Evolutionary conservation across 1,140 invertebrate species (phyloP), one percentile per base, ranked within the genome.

Genomic region (Metopolophium dirhodum): DNA sequence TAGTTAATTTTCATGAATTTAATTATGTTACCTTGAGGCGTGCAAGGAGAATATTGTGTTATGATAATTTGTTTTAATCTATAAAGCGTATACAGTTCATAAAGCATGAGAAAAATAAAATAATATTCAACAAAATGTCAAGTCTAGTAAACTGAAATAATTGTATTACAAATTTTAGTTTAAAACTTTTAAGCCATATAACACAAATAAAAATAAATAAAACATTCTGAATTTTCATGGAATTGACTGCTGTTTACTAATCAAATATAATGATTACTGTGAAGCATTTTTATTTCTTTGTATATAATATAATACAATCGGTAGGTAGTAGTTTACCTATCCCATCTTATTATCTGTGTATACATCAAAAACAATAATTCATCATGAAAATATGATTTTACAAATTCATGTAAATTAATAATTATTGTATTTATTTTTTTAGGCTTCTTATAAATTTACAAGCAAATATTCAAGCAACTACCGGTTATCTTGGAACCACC

Each of bases 91-190:
- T 61, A 77, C 14, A 77, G 61, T 77, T 77, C n/a, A 77, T 77
- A 22, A 77, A n/a, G 30, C n/a, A 77, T 6, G 18, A 54, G 7
- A 54, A 77, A 77, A 77, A n/a, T n/a, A 77, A 77, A 77, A 77
- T 77, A 77, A 77, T 77, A 77, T 77, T 77, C n/a, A n/a, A 77
- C n/a, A n/a, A n/a, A 77, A n/a, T 77, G 61, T 77, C 61, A 68
- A 68, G 6, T 68, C 30, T n/a, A 18, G 22, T n/a, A 68, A 68
- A 30, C 2, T 11, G 26, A 68, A 68, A n/a, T 18, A n/a, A n/a
- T 68, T 18, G 11, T n/a, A n/a, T 6, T 68, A 18, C 30, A 68
- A n/a, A n/a, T n/a, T n/a, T 14, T 68, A n/a, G 61, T 68, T n/a
- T n/a, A 68, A n/a, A 68, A 68, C 11, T 68, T n/a, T 23, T 18